These are phyloP conservation scores for Anableps anableps DNA, from an alignment of 2,797 vertebrate species.

Conservation along the genomic window DNA sequence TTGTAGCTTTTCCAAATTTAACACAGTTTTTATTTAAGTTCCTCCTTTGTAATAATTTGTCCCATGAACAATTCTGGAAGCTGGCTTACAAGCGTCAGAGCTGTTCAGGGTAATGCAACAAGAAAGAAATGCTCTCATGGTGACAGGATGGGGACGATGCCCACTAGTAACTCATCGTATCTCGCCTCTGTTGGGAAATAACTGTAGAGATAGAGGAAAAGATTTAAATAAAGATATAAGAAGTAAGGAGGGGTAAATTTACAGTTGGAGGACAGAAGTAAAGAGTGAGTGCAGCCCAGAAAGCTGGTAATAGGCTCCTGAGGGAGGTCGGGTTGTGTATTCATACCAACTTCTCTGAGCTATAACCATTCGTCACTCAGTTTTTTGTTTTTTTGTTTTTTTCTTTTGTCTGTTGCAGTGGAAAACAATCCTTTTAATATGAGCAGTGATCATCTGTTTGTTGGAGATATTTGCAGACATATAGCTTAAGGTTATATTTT, in stretches of 20 bases:
- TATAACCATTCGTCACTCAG: constrained; percentile 58
- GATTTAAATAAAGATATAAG: not conserved
- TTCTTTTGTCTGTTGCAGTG: constrained; percentile 45
- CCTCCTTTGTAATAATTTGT: not conserved
- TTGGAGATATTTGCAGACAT: not conserved
- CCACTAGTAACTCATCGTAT: constrained; percentile 20
- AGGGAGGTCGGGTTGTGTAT: not conserved
- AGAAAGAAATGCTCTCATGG: constrained; percentile 47
- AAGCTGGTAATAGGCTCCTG: constrained; percentile 40
- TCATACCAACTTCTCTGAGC: constrained; percentile 24
- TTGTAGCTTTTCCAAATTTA: not conserved
- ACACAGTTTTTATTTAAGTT: constrained; percentile 1
- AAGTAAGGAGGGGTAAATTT: not conserved
- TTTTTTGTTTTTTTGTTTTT: constrained; percentile 19
- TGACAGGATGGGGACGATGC: constrained; percentile 62
- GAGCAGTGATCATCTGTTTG: constrained; percentile 24
- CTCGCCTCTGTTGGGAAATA: constrained; percentile 32
- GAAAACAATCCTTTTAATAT: constrained; percentile 48
- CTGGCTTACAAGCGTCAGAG: constrained; percentile 50
- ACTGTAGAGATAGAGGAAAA: not conserved
- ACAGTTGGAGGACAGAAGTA: not conserved
- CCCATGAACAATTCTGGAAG: constrained; percentile 8
- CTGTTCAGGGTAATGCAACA: constrained; percentile 29
- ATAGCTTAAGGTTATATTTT: not conserved
- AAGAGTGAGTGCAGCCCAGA: constrained; percentile 4